Conservation (phyloP, 2,888 invertebrate species). For the Crematogaster levior region DNA sequence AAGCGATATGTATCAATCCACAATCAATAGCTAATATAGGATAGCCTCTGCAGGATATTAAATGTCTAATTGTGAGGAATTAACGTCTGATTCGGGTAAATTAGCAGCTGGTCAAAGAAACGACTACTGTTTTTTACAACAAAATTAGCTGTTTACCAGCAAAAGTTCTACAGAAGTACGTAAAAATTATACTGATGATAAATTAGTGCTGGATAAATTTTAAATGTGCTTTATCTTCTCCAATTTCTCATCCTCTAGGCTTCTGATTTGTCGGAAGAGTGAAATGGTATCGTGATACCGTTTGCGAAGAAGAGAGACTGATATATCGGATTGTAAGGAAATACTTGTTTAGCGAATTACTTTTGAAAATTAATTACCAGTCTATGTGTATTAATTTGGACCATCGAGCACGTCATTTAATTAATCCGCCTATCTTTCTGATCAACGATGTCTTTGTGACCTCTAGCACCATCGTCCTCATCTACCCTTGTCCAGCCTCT, state of each 20-base stretch:
- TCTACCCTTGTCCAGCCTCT: constrained; percentile 26
- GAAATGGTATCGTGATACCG: background rate
- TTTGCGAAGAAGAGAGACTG: background rate
- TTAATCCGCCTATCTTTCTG: constrained; percentile 24
- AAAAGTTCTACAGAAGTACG: background rate
- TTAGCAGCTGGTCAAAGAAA: background rate
- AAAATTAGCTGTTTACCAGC: background rate
- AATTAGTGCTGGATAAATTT: background rate
- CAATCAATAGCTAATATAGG: background rate
- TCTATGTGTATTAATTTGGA: constrained; percentile 17
- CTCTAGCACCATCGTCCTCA: background rate
- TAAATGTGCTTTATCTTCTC: background rate
- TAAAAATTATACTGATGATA: background rate
- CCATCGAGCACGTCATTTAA: constrained; percentile 41
- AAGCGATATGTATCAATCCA: constrained; percentile 12
- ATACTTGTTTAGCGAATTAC: constrained; percentile 12
- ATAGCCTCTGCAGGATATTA: constrained; percentile 2
- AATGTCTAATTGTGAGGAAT: constrained; percentile 1
- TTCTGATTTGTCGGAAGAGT: background rate
- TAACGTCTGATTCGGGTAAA: background rate
- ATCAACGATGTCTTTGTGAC: constrained; percentile 16
- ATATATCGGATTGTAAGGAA: constrained; percentile 22
- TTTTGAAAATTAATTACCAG: constrained; percentile 38
- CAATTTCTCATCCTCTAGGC: background rate
- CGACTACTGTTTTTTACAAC: background rate